phyloP scores from a whole-genome alignment of 92 coral and sea anemone species.

The Palythoa heliodiscus region DNA sequence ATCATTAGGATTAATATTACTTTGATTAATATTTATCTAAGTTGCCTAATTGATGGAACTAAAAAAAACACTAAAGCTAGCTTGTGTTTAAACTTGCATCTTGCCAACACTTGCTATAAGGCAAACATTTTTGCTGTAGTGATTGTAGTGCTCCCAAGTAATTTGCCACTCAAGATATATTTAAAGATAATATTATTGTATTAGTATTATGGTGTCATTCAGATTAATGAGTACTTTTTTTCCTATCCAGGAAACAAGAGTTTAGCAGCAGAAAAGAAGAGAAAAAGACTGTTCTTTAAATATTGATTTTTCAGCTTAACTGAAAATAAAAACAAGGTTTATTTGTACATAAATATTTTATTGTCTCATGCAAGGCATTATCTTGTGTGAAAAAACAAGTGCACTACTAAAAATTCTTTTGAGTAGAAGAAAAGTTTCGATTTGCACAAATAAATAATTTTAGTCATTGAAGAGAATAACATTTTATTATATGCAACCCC shows the following conservation, averaged over 20 bases:
- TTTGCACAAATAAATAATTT: background rate
- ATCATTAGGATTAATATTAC: too few relatives aligned
- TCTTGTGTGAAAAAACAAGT: background rate
- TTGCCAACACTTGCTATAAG: too few relatives aligned
- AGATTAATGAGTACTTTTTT: background rate
- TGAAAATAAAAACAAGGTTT: constrained; percentile 5
- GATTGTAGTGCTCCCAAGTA: too few relatives aligned
- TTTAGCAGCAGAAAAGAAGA: background rate
- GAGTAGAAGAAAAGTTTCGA: background rate
- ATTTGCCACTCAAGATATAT: too few relatives aligned
- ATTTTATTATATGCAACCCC: background rate
- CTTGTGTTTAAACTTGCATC: too few relatives aligned
- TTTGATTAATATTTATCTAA: too few relatives aligned
- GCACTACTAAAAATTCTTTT: background rate
- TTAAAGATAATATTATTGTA: too few relatives aligned
- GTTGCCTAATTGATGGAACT: too few relatives aligned
- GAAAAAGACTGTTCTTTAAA: background rate
- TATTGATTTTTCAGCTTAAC: background rate
- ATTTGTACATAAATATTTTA: constrained; percentile 7
- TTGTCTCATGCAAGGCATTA: constrained; percentile 12
- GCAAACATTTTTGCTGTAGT: too few relatives aligned
- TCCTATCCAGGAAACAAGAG: background rate
- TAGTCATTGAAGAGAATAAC: background rate
- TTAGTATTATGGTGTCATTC: too few relatives aligned
- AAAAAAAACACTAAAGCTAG: too few relatives aligned